Conservation (phyloP, 2,888 invertebrate species). For the Stegophylla sp. region DNA sequence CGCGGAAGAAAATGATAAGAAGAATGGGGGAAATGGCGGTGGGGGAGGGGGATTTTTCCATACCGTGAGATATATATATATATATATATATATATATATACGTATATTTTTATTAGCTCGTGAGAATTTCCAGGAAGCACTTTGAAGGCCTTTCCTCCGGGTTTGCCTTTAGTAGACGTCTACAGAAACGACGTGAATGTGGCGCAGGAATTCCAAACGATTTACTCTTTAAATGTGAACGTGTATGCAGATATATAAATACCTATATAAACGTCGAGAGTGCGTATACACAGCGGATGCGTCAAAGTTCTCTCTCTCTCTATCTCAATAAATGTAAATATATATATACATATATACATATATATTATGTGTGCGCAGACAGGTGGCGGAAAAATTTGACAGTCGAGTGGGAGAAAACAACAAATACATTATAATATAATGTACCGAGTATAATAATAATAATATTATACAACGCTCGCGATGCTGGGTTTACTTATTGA, state of each 20-base stretch:
- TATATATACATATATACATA: no score
- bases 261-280: background rate
- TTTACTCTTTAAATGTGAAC: slow-evolving; percentile 20
- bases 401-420: background rate
- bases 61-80: no score
- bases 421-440: background rate
- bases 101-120: slow-evolving; percentile 33
- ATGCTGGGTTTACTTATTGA: background rate
- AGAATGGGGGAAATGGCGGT: no score
- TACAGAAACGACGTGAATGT: background rate
- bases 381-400: background rate
- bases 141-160: background rate
- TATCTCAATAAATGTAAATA: no score
- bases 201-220: slow-evolving; percentile 18
- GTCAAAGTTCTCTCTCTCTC: background rate
- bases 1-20: no score
- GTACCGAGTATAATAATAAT: no score
- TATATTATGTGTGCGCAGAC: no score
- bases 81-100: background rate
- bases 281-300: background rate
- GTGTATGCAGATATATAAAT: background rate
- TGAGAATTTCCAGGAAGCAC: slow-evolving; percentile 24
- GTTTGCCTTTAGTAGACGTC: background rate
- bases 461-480: no score
- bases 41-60: no score